Conservation (phyloP, 2,797 vertebrate genomes). For the Halcyon badia region DNA sequence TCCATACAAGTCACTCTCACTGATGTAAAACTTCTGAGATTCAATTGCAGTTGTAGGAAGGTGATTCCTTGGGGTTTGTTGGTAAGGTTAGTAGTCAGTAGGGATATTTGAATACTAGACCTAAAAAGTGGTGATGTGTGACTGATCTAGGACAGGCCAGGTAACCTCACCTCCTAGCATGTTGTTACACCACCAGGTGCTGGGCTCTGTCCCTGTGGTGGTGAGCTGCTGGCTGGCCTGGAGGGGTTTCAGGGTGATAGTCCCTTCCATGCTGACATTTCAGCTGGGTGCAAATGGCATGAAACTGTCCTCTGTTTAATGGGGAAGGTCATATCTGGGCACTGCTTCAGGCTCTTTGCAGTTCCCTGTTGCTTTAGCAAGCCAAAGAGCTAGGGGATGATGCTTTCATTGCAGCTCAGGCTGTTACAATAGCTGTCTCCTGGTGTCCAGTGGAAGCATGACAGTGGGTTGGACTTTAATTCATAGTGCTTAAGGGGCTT, state of each 20-base stretch:
- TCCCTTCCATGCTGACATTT: not conserved
- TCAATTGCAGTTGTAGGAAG: not conserved
- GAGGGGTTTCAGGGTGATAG: fast-evolving
- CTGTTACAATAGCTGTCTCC: not conserved
- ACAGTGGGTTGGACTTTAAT: not conserved
- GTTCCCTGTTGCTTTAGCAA: not conserved
- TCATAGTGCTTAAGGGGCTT: not conserved
- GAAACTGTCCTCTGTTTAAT: not conserved
- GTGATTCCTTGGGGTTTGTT: not conserved
- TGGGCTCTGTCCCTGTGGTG: fast-evolving
- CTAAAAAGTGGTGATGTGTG: not conserved
- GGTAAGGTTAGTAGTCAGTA: not conserved
- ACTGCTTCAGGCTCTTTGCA: not conserved
- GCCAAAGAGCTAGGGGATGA: not conserved
- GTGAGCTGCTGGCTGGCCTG: not conserved
- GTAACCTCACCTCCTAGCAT: not conserved
- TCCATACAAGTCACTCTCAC: not conserved
- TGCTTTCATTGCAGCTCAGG: not conserved
- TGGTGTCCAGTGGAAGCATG: not conserved
- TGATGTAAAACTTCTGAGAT: not conserved
- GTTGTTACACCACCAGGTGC: fast-evolving
- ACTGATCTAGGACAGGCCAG: not conserved
- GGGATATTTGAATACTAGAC: not conserved
- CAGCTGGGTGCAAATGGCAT: not conserved
- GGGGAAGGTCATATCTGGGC: not conserved